Base-by-base conservation (phyloP, 37 sponge, comb jelly and placozoan genomes). In the Haliclona indistincta region DNA sequence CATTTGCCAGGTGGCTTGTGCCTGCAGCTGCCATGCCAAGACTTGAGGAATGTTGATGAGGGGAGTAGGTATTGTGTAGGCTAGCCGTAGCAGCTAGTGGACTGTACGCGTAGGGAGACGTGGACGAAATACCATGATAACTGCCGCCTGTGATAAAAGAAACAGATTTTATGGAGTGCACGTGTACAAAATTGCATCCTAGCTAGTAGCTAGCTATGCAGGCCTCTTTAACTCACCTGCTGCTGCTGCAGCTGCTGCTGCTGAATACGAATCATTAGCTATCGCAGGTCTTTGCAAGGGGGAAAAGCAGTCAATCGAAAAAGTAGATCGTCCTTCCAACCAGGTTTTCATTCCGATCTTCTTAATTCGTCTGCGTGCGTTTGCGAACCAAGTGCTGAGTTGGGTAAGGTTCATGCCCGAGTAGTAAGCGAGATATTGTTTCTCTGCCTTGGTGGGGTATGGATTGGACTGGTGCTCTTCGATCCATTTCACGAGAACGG, bases 391-490 rank as follows among this genome's bases (percentile, higher is more conserved):
- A 29, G 81, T 91, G 25, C 89, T 87, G 7, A 94, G 87, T 39
- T 94, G 95, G 25, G 93, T 94, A n/a, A 94, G 52, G 30, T 86
- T 90, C 93, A 94, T 86, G 6, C 88, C 88, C 22, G 85, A 78
- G 71, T 89, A 78, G 47, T 86, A 80, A 23, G 89, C 93, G 45
- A 94, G 74, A 47, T 75, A 71, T 73, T 84, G 81, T 64, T 94
- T 94, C 61, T 94, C 95, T 19, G 80, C 93, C 56, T 94, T 94
- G 29, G 84, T 91, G 22, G 95, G 95, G 70, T 94, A 94, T n/a
- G 95, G 95, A 62, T 87, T 94, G 54, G 67, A 51, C 52, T 85
- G 77, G 70, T 94, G 95, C 15, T 87, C 95, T 55, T 82, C 76
- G 28, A 94, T 87, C 95, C 95, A 94, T 52, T 82, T 87, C 6